phyloP scores from a whole-genome alignment of 2,797 vertebrate genomes.

The Silurus aristotelis region DNA sequence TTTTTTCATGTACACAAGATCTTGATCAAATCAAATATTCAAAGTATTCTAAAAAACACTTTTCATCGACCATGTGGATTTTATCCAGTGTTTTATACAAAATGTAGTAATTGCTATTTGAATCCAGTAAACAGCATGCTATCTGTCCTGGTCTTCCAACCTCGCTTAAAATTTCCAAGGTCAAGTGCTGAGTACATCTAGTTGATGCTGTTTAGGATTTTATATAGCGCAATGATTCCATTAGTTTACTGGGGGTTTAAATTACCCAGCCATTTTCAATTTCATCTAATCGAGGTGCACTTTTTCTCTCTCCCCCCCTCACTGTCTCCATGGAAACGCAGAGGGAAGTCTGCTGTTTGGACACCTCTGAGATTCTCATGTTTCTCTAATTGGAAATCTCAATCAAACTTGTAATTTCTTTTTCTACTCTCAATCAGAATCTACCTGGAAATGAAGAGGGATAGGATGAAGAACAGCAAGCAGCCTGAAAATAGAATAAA shows the following conservation, averaged over 20 bases:
- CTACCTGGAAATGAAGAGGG: background rate
- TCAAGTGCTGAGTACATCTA: slow-evolving; percentile 17
- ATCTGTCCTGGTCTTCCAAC: background rate
- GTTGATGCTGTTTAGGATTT: slow-evolving; percentile 21
- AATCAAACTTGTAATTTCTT: slow-evolving; percentile 17
- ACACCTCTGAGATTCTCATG: slow-evolving; percentile 43
- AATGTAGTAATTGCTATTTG: background rate
- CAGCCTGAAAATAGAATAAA: background rate
- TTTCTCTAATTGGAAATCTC: slow-evolving; percentile 38
- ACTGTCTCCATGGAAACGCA: slow-evolving; percentile 50
- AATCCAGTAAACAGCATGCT: background rate
- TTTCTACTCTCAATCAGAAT: background rate
- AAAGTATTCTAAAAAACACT: background rate
- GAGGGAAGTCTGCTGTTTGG: slow-evolving; percentile 20
- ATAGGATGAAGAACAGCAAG: background rate
- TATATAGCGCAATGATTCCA: slow-evolving; percentile 36
- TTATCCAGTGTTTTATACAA: background rate
- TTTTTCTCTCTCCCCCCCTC: no score
- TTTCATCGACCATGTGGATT: background rate
- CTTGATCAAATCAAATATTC: background rate
- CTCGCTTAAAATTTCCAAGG: background rate
- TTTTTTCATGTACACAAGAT: background rate
- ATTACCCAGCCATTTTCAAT: slow-evolving; percentile 41
- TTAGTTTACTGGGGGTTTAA: slow-evolving; percentile 39
- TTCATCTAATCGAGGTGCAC: slow-evolving; percentile 24